Evolutionary conservation across 2,888 invertebrate species (phyloP), one percentile per base, ranked within the genome.

Genomic region (Trichopoda pennipes): DNA sequence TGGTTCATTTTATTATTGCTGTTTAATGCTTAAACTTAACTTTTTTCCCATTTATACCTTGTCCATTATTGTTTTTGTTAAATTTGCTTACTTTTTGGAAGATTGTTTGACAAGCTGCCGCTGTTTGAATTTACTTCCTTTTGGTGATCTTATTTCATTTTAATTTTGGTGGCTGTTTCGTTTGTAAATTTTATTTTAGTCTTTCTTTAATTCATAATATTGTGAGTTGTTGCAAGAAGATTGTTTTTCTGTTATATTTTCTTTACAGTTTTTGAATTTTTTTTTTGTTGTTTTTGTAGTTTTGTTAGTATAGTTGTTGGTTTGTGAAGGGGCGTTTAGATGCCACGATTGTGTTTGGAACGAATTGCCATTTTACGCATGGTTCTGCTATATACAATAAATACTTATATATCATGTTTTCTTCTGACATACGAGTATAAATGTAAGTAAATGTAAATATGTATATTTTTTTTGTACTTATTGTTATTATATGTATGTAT

Each of bases 281-380:
- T 28, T 28, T 28, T 28, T 28, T 28, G 28, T 2, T 7, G 28
- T 28, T 53, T 74, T 60, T 21, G 12, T 44, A 58, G 47, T 21
- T 49, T 38, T 75, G 44, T 58, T 21, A 19, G 58, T 51, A 47
- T 38, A 28, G 23, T 74, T 78, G 75, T 81, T 68, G 56, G 35
- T 61, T 75, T 81, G 80, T 70, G 51, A 56, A 76, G 75, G 81
- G 81, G 74, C 81, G 80, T 81, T 83, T 80, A 80, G 81, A 63
- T 81, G 81, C 80, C 79, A 79, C 83, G 80, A 81, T 81, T 83
- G 76, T 70, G 78, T 85, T 83, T 80, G 85, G 80, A 86, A 85
- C 85, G 85, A 85, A 85, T 86, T 84, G 85, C 78, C 84, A 84
- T 85, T 81, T 81, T 79, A 81, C 84, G 83, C 81, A 80, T 79